Percentiles rank a stretch among this genome's conserved stretches.
phyloP scores from a whole-genome alignment of 92 coral and sea anemone genomes.

The Epizoanthus illoricatus region DNA sequence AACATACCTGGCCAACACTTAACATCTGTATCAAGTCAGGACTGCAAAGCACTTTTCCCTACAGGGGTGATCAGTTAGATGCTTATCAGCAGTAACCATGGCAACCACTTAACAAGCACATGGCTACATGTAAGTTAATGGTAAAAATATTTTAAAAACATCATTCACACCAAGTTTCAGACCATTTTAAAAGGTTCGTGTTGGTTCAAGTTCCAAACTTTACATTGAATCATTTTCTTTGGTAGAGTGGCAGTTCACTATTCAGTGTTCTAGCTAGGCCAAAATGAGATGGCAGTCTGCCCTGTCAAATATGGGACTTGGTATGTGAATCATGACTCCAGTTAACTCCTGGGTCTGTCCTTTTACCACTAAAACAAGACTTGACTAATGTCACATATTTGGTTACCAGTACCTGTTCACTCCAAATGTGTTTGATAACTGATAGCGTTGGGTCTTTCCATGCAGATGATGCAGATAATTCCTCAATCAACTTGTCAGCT shows the following conservation, averaged over 20 bases:
- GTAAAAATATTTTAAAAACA: not conserved
- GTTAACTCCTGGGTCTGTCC: not conserved
- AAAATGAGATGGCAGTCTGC: too few species aligned
- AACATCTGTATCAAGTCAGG: slow-evolving; percentile 71
- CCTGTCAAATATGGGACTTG: too few species aligned
- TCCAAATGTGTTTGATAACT: slow-evolving; percentile 82
- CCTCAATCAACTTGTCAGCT: slow-evolving; percentile 68
- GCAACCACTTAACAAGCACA: too few species aligned
- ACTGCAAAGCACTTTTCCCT: slow-evolving; percentile 90
- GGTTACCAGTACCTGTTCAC: slow-evolving; percentile 71
- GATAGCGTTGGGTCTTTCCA: slow-evolving; percentile 84
- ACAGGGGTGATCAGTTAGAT: slow-evolving; percentile 5
- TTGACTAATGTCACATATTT: not conserved
- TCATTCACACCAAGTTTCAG: not conserved
- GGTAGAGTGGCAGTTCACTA: too few species aligned
- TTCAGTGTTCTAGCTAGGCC: too few species aligned
- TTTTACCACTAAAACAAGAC: not conserved
- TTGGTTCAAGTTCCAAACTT: too few species aligned
- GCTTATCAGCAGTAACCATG: too few species aligned
- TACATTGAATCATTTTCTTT: too few species aligned
- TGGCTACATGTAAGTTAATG: not conserved
- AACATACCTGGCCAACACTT: slow-evolving; percentile 88
- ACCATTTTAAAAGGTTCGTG: too few species aligned
- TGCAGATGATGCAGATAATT: slow-evolving; percentile 59
- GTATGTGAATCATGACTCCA: too few species aligned